These are phyloP conservation scores for Corynorhinus townsendii DNA, from an alignment of 2,113 vertebrate genomes.

Conservation along the genomic window DNA sequence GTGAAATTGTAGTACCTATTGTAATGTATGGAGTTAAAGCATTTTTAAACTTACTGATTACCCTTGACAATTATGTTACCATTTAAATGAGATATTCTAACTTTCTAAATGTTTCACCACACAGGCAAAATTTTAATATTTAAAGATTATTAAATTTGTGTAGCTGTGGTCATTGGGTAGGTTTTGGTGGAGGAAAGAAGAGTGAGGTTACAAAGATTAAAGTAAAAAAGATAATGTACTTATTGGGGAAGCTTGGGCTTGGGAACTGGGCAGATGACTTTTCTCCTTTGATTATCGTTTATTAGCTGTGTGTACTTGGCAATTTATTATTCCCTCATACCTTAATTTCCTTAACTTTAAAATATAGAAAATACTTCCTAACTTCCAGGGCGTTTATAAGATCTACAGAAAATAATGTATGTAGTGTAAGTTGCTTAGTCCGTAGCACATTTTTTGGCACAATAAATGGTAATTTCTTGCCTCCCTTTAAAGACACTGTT, in stretches of 20 bases:
- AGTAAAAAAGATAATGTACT: neutral
- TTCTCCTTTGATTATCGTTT: neutral
- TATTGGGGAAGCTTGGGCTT: neutral
- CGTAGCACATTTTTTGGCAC: neutral
- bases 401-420: neutral
- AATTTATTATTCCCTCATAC: neutral
- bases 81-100: neutral
- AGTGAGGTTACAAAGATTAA: neutral
- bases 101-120: neutral
- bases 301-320: neutral
- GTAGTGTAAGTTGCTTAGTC: neutral
- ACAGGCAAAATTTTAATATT: neutral
- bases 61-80: neutral
- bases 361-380: neutral
- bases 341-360: neutral
- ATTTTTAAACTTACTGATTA: slow-evolving; percentile 21
- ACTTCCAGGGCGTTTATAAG: neutral
- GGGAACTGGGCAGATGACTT: neutral
- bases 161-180: neutral
- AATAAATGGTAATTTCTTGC: neutral
- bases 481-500: neutral
- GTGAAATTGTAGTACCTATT: neutral
- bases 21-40: neutral
- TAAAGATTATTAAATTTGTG: neutral
- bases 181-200: neutral